phyloP scores from a whole-genome alignment of 2,888 invertebrate species.

The Eumerus sabulonum region DNA sequence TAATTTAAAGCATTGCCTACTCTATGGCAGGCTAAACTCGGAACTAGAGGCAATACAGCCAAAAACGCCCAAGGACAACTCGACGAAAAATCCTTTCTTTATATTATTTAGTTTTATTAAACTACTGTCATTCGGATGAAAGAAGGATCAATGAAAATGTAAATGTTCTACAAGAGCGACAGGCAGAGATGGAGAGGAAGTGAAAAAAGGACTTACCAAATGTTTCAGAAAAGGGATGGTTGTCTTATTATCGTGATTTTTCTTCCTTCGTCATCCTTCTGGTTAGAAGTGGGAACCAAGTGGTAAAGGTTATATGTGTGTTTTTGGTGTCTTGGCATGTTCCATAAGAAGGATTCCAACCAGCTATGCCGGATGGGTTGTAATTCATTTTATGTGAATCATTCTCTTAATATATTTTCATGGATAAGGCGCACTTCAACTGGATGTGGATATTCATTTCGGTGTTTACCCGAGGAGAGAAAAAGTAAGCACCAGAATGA shows the following conservation, averaged over 20 bases:
- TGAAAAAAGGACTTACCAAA: slow-evolving; percentile 55
- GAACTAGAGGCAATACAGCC: slow-evolving; percentile 11
- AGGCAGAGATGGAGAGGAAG: neutral
- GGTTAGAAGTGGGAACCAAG: slow-evolving; percentile 11
- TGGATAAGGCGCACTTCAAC: slow-evolving; percentile 29
- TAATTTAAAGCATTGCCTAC: slow-evolving; percentile 37
- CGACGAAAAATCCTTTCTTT: slow-evolving; percentile 51
- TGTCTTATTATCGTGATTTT: slow-evolving; percentile 59
- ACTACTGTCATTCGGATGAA: slow-evolving; percentile 52
- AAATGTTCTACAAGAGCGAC: slow-evolving; percentile 44
- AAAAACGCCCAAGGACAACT: slow-evolving; percentile 51
- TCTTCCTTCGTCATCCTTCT: slow-evolving; percentile 3
- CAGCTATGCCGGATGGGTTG: slow-evolving; percentile 7
- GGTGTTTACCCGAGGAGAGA: slow-evolving; percentile 37
- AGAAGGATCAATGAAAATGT: slow-evolving; percentile 53
- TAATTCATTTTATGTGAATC: slow-evolving; percentile 65
- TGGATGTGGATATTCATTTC: slow-evolving; percentile 54
- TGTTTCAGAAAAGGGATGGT: slow-evolving; percentile 56
- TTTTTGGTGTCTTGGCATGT: neutral
- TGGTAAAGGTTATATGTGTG: slow-evolving; percentile 45
- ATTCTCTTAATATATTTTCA: slow-evolving; percentile 57
- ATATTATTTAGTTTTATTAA: slow-evolving; percentile 64
- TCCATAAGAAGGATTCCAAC: no score
- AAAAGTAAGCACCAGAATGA: neutral
- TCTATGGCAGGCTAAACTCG: slow-evolving; percentile 36